Percentiles rank a stretch among this genome's conserved stretches.
These are phyloP conservation scores for Chaetura pelagica DNA, from an alignment of 2,113 vertebrate species.

Conservation along the genomic window DNA sequence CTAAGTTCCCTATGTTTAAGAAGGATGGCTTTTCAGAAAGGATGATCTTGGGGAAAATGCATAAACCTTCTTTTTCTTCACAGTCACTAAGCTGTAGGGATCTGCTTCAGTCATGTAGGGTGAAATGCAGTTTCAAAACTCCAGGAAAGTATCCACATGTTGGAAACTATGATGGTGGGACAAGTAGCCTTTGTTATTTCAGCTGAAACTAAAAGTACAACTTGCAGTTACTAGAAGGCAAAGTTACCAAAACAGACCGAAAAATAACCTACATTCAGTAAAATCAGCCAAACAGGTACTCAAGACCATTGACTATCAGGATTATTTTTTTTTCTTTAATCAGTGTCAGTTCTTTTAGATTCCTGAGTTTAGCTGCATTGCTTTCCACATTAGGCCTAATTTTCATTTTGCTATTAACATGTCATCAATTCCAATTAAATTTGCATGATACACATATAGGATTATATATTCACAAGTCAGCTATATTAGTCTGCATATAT, in stretches of 20 bases:
- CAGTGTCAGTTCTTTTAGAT: background rate
- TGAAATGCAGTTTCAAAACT: background rate
- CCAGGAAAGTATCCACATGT: background rate
- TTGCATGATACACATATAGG: background rate
- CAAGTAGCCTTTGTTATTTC: background rate
- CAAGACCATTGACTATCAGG: background rate
- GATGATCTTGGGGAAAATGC: background rate
- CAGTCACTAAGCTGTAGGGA: background rate
- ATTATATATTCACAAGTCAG: background rate
- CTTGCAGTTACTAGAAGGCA: background rate
- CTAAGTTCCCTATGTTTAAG: background rate
- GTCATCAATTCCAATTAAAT: background rate
- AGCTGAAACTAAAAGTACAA: background rate
- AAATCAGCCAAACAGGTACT: background rate
- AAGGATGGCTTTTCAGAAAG: background rate
- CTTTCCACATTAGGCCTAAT: background rate
- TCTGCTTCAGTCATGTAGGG: background rate
- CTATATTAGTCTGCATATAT: background rate
- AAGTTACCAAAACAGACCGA: background rate
- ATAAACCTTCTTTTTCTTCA: background rate
- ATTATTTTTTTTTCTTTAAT: background rate
- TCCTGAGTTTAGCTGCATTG: background rate
- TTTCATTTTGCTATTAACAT: background rate
- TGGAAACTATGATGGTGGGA: background rate
- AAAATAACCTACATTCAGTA: background rate